These are phyloP conservation scores for Campoletis raptor DNA, from an alignment of 2,888 invertebrate species.

Conservation along the genomic window DNA sequence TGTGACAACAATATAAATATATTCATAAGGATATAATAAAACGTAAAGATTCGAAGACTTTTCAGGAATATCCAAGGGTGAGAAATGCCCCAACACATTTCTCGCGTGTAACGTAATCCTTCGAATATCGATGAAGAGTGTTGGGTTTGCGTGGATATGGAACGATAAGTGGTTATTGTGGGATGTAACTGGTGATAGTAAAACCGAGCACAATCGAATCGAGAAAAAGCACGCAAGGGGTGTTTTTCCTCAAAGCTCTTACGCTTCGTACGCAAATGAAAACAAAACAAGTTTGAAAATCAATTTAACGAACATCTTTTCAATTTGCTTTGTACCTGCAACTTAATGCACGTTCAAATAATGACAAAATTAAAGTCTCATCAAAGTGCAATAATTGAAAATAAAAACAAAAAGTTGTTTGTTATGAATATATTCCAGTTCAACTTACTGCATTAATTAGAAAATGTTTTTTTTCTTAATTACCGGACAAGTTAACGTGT, in stretches of 20 bases:
- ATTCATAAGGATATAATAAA: slow-evolving; percentile 5
- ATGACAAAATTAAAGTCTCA: neutral
- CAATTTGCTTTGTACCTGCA: neutral
- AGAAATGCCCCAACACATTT: neutral
- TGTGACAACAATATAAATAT: neutral
- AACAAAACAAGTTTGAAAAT: slow-evolving; percentile 22
- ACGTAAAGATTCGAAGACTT: slow-evolving; percentile 62
- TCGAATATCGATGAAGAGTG: slow-evolving; percentile 58
- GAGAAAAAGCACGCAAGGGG: neutral
- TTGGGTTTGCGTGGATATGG: neutral
- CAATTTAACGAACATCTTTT: neutral
- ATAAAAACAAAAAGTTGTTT: neutral
- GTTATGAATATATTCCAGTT: neutral
- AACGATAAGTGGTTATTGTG: neutral
- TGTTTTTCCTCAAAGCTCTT: slow-evolving; percentile 7
- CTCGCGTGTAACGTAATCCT: slow-evolving; percentile 60
- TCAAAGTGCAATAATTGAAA: neutral
- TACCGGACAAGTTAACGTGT: slow-evolving; percentile 41
- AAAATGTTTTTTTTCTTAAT: slow-evolving; percentile 54
- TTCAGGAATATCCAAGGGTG: slow-evolving; percentile 18
- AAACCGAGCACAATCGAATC: slow-evolving; percentile 50
- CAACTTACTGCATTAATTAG: slow-evolving; percentile 20
- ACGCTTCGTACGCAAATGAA: slow-evolving; percentile 20
- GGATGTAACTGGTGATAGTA: slow-evolving; percentile 37
- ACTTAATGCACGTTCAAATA: neutral